These are phyloP conservation scores for Cryptocheilus praepositus DNA, from an alignment of 2,888 invertebrate species.

Conservation along the genomic window DNA sequence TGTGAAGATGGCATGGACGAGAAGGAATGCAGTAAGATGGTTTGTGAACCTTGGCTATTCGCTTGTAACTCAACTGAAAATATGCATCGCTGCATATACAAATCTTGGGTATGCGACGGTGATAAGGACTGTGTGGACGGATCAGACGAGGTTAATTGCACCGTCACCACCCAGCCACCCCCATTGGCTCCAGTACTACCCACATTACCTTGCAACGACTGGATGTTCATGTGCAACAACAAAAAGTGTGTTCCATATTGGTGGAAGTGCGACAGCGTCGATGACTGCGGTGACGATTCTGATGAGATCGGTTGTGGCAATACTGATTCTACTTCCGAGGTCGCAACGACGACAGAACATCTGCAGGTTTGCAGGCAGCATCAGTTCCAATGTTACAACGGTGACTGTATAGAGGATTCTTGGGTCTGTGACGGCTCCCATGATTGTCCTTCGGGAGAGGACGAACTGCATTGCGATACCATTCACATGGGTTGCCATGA, in stretches of 20 bases:
- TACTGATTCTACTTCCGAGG: constrained; percentile 45
- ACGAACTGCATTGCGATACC: constrained; percentile 75
- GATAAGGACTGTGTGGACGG: constrained; percentile 86
- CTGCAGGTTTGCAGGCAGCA: constrained; percentile 76
- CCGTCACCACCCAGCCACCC: constrained; percentile 75
- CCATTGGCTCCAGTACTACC: constrained; percentile 53
- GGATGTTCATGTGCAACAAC: constrained; percentile 87
- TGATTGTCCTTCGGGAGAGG: constrained; percentile 80
- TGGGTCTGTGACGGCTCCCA: constrained; percentile 80
- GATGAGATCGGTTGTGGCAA: constrained; percentile 82
- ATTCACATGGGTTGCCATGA: constrained; percentile 68
- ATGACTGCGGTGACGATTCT: constrained; percentile 85
- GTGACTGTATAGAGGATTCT: constrained; percentile 79
- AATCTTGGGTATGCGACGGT: constrained; percentile 88
- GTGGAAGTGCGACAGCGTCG: constrained; percentile 88
- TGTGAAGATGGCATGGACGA: constrained; percentile 76
- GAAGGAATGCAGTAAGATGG: constrained; percentile 67
- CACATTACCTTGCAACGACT: constrained; percentile 79
- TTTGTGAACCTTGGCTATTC: constrained; percentile 76
- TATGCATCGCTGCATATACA: constrained; percentile 80
- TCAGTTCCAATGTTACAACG: constrained; percentile 78
- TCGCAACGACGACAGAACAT: constrained; percentile 48
- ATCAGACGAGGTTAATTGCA: constrained; percentile 85
- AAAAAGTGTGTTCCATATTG: constrained; percentile 84
- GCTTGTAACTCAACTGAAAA: constrained; percentile 76